Conservation (phyloP, 2,888 invertebrate species). For the Polyploca ridens region DNA sequence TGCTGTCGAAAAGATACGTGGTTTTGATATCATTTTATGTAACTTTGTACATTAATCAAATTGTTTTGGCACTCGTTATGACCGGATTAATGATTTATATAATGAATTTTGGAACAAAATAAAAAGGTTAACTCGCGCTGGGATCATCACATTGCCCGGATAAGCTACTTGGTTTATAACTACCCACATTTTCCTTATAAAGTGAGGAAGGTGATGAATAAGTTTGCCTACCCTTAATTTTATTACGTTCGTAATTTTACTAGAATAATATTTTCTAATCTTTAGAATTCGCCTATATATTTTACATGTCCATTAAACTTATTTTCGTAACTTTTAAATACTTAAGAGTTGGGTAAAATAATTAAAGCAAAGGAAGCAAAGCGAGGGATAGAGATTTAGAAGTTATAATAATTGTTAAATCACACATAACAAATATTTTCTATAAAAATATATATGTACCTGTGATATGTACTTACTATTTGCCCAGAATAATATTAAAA, state of each 20-base stretch:
- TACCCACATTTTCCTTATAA: conserved; percentile 53
- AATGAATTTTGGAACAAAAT: conserved; percentile 63
- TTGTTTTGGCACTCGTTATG: conserved; percentile 40
- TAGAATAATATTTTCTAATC: too few species aligned
- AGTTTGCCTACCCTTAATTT: not conserved
- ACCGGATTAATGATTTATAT: conserved; percentile 66
- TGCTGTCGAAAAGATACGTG: conserved; percentile 68
- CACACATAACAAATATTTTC: too few species aligned
- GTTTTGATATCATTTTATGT: conserved; percentile 73
- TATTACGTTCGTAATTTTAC: not conserved
- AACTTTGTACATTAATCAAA: conserved; percentile 67
- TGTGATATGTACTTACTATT: too few species aligned
- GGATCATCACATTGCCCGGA: conserved; percentile 36
- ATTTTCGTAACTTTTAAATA: too few species aligned
- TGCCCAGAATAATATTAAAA: too few species aligned
- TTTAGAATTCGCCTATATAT: too few species aligned
- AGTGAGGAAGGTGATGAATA: not conserved
- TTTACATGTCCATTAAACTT: too few species aligned
- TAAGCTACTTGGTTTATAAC: conserved; percentile 25
- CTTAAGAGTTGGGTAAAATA: too few species aligned
- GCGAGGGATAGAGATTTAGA: too few species aligned
- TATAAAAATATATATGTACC: too few species aligned
- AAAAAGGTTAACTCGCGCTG: conserved; percentile 57
- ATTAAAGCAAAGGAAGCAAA: too few species aligned
- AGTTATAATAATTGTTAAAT: too few species aligned